Conservation (phyloP, 2,797 vertebrate genomes). For the Leptoclinus maculatus region DNA sequence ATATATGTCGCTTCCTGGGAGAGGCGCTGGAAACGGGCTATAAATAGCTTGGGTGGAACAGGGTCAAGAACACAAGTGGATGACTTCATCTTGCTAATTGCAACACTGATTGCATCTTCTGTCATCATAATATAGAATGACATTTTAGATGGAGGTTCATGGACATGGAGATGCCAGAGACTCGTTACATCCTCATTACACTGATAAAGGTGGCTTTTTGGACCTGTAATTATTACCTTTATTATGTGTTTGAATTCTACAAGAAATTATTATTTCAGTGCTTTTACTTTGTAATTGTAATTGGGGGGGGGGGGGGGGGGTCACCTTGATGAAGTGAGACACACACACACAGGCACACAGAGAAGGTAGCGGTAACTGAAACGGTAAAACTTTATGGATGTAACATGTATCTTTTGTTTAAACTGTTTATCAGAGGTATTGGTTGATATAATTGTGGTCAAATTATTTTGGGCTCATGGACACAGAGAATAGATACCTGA, state of each 20-base stretch:
- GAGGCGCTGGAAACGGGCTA: constrained; percentile 47
- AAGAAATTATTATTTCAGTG: too few species aligned
- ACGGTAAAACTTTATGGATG: too few species aligned
- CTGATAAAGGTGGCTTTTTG: background rate
- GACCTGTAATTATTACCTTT: too few species aligned
- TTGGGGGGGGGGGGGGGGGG: too few species aligned
- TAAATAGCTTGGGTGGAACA: constrained; percentile 54
- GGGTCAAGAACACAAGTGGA: constrained; percentile 66
- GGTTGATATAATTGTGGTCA: background rate
- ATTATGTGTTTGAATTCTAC: too few species aligned
- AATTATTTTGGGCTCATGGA: background rate
- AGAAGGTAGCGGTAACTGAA: too few species aligned
- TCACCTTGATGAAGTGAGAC: background rate
- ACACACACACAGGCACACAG: too few species aligned
- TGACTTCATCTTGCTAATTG: constrained; percentile 70
- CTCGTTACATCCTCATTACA: constrained; percentile 29
- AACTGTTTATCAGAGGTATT: too few species aligned
- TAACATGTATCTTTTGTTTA: background rate
- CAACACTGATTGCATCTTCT: constrained; percentile 71
- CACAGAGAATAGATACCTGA: background rate
- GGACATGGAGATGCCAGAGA: constrained; percentile 19
- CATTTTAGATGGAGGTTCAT: constrained; percentile 43
- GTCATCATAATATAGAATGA: constrained; percentile 60
- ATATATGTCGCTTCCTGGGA: constrained; percentile 44
- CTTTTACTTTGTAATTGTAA: too few species aligned